A percentile compares a stretch with the other conserved stretches of the same genome.
Conservation (phyloP, 1,140 invertebrate genomes). For the Caerostris darwini region DNA sequence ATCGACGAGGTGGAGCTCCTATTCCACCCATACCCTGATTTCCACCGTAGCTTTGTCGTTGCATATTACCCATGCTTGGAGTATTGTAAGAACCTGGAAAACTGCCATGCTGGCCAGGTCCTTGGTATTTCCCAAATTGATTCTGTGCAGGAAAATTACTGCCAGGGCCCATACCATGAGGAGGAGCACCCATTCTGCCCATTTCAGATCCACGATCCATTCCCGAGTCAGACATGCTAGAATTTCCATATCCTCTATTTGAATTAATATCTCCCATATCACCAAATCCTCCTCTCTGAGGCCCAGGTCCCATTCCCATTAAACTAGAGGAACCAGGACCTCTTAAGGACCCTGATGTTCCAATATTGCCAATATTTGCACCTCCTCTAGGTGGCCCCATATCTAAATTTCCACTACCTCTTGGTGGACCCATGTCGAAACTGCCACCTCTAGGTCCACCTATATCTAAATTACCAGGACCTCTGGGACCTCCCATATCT, state of each 20-base stretch:
- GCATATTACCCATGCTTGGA: constrained; percentile 29
- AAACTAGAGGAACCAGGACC: neutral
- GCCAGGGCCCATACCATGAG: constrained; percentile 37
- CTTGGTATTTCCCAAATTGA: constrained; percentile 63
- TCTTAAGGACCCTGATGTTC: neutral
- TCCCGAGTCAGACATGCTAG: constrained; percentile 7
- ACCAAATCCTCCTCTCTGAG: neutral
- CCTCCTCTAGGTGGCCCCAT: constrained; percentile 33
- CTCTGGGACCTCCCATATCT: constrained; percentile 30
- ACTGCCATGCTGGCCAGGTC: constrained; percentile 9
- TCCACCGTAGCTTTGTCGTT: constrained; percentile 49
- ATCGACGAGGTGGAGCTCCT: constrained; percentile 57
- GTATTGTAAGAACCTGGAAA: constrained; percentile 53
- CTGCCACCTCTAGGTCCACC: neutral
- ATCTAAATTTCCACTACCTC: neutral
- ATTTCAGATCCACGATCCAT: constrained; percentile 31
- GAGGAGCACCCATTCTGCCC: constrained; percentile 29
- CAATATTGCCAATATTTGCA: constrained; percentile 39
- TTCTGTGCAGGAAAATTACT: constrained; percentile 36
- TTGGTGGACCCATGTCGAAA: neutral
- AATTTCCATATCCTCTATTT: neutral
- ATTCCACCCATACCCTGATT: constrained; percentile 54
- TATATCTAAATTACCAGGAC: neutral
- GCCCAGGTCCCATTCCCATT: neutral
- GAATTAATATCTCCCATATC: neutral